Conservation (phyloP, 1,140 invertebrate genomes). For the Berghia stephanieae region DNA sequence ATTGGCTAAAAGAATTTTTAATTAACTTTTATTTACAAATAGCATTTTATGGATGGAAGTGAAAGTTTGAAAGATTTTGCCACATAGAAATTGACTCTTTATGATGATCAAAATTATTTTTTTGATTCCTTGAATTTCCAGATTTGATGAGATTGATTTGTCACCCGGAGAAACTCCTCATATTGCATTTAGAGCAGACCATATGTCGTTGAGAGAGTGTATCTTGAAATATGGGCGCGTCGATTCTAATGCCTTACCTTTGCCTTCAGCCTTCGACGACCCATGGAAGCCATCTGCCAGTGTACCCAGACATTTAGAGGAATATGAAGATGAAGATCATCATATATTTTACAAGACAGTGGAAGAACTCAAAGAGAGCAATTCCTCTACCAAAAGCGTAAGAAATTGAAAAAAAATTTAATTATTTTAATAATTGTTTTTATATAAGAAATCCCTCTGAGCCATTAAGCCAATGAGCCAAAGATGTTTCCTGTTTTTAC, state of each 20-base stretch:
- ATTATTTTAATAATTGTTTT: not conserved
- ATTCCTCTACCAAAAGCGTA: conserved; percentile 39
- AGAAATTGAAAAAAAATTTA: conserved; percentile 29
- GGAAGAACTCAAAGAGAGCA: conserved; percentile 44
- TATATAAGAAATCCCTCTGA: no score
- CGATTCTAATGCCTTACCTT: conserved; percentile 45
- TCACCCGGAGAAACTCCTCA: conserved; percentile 57
- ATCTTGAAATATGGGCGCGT: conserved; percentile 59
- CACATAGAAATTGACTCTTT: not conserved
- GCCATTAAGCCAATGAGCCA: no score
- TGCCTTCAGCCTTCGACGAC: conserved; percentile 51
- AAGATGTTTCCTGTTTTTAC: no score
- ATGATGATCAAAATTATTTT: not conserved
- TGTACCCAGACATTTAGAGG: conserved; percentile 58
- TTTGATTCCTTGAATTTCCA: conserved; percentile 31
- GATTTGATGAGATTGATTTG: conserved; percentile 47
- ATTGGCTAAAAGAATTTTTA: not conserved
- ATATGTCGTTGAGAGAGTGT: conserved; percentile 45
- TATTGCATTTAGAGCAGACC: conserved; percentile 53
- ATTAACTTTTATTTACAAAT: not conserved
- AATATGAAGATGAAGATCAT: conserved; percentile 58
- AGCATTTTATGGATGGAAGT: not conserved
- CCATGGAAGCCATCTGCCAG: conserved; percentile 49
- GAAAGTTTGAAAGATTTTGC: not conserved
- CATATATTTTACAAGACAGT: conserved; percentile 60